Percentiles rank a stretch among this genome's conserved stretches.
These are phyloP conservation scores for Pardosa pseudoannulata DNA, from an alignment of 2,888 invertebrate genomes.

Conservation along the genomic window DNA sequence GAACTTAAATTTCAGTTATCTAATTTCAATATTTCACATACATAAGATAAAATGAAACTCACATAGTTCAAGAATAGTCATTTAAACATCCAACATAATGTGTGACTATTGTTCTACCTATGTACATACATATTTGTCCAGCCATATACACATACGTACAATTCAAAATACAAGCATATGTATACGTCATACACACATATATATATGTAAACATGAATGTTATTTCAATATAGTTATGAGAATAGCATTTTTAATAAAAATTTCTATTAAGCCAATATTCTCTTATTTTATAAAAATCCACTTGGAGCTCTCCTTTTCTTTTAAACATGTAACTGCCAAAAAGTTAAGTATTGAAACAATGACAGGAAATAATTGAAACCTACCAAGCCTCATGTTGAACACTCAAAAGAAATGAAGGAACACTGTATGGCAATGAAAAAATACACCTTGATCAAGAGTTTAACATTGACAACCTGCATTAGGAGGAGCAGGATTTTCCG, in stretches of 20 bases:
- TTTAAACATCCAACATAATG: no score
- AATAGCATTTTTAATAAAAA: not conserved
- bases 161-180: not conserved
- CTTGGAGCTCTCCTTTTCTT: not conserved
- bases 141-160: not conserved
- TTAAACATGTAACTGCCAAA: not conserved
- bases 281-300: not conserved
- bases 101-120: not conserved
- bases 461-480: constrained; percentile 79
- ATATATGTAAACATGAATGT: no score
- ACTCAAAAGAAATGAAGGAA: constrained; percentile 45
- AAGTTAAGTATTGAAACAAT: not conserved
- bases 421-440: constrained; percentile 63
- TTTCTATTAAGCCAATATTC: not conserved
- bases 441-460: constrained; percentile 58
- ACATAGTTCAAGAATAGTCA: not conserved
- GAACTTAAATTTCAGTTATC: no score
- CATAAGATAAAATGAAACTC: no score
- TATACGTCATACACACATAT: not conserved
- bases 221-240: no score
- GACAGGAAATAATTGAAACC: constrained; percentile 26
- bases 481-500: constrained; percentile 88
- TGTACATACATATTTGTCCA: not conserved
- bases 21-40: no score
- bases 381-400: constrained; percentile 61